Evolutionary conservation across 2,888 invertebrate genomes (phyloP), one percentile per base, ranked within the genome.

Genomic region (Teleogryllus oceanicus): DNA sequence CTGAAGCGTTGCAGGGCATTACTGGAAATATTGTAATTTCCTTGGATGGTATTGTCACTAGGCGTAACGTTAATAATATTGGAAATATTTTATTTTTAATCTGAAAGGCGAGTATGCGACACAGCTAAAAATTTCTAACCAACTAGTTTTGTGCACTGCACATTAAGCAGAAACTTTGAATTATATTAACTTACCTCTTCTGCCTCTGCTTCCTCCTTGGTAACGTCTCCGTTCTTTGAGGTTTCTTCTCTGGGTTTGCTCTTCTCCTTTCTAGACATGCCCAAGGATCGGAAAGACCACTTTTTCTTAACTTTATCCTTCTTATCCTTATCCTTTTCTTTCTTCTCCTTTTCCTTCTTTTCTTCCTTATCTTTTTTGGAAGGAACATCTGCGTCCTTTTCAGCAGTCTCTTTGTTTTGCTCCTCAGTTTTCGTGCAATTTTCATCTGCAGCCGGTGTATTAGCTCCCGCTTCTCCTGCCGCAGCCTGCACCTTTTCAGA

Each of bases 221-320:
- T 87, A 82, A 90, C 88, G 82, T 90, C 90, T 79, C 89, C 90
- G 84, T 89, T 90, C 87, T 89, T 93, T 49, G 87, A 85, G 50
- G 89, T 89, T 83, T 91, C 88, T 87, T 94, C 94, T 85, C 90
- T 90, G 84, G 94, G 94, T 88, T 95, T 95, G 84, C 92, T 92
- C 89, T 95, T 95, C 87, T 95, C 95, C 88, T 94, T 95, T 88
- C 93, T 93, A 86, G 94, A 93, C 88, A 95, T 95, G 86, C 94
- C 94, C 89, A 95, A 93, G 86, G 93, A 94, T 86, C 95, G 92
- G 88, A 95, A 92, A 85, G 94, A 95, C 94, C 94, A 95, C 90
- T 95, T 95, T 91, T 94, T 95, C 91, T 94, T 95, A 84, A 92
- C 90, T 90, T 92, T 82, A 37, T 82, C 82, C 83, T 82, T 83